Conservation (phyloP, 1,140 invertebrate genomes). For the Drosophila bocki region DNA sequence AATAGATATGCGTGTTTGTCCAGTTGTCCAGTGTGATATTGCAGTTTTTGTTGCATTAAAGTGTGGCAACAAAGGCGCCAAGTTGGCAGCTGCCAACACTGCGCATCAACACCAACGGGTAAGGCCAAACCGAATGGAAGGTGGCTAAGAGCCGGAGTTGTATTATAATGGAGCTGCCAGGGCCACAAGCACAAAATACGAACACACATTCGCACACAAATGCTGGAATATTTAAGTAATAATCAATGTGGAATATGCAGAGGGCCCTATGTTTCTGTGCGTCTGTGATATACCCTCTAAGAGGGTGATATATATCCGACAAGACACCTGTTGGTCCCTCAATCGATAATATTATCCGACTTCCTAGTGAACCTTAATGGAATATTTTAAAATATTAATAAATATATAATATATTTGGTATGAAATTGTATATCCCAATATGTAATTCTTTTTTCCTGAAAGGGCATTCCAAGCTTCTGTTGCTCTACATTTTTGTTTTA, state of each 20-base stretch:
- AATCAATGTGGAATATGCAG: conserved; percentile 56
- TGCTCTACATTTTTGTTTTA: neutral
- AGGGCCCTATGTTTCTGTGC: conserved; percentile 3
- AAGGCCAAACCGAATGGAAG: conserved; percentile 17
- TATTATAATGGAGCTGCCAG: conserved; percentile 58
- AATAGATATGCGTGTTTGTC: conserved; percentile 24
- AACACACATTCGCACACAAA: conserved; percentile 31
- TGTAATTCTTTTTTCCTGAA: neutral
- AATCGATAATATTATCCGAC: neutral
- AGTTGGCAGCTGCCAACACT: conserved; percentile 78
- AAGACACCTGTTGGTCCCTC: neutral
- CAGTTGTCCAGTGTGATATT: conserved; percentile 9
- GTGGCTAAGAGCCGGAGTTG: conserved; percentile 14
- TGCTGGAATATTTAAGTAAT: conserved; percentile 52
- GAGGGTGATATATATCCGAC: neutral
- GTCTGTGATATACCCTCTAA: neutral
- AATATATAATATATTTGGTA: no score
- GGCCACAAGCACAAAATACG: conserved; percentile 24
- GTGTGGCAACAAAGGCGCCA: conserved; percentile 73
- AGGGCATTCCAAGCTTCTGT: neutral
- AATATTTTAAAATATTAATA: neutral
- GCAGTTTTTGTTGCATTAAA: conserved; percentile 32
- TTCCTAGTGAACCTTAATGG: neutral
- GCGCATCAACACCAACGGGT: conserved; percentile 65
- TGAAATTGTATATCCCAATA: neutral